Evolutionary conservation across 2,113 vertebrate genomes (phyloP).

Genomic region (Myrmecobius fasciatus): DNA sequence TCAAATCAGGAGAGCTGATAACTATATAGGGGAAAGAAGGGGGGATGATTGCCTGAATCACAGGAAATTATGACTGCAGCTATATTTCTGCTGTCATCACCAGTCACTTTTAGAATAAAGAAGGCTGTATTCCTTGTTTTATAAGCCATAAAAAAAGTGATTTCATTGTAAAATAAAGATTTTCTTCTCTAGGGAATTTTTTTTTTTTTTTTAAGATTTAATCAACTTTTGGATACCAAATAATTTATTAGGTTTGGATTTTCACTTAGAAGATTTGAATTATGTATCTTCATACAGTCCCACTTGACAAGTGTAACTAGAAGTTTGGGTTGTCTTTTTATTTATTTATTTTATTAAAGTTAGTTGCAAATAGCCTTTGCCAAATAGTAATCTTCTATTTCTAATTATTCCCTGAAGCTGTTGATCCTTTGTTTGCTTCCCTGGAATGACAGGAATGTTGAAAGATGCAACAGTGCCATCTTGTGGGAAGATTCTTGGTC

Average conservation of each 20-base stretch:
- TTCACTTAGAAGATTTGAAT: not conserved
- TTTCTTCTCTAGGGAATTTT: not conserved
- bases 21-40: not conserved
- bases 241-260: not conserved
- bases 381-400: fast-evolving
- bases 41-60: not conserved
- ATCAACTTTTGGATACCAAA: not conserved
- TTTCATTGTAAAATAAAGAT: fast-evolving
- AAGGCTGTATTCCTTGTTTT: not conserved
- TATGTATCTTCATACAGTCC: not conserved
- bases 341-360: not conserved
- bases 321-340: not conserved
- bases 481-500: slow-evolving; percentile 73
- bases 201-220: not conserved
- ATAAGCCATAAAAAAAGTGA: not conserved
- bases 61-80: not conserved
- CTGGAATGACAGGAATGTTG: not conserved
- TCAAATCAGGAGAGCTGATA: not conserved
- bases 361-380: not conserved
- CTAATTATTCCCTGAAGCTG: not conserved
- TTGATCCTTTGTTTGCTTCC: not conserved
- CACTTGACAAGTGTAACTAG: not conserved
- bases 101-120: not conserved
- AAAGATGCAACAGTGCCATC: slow-evolving; percentile 83
- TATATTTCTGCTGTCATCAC: too few relatives aligned